These are phyloP conservation scores for Centroberyx gerrardi DNA, from an alignment of 2,797 vertebrate species.

Conservation along the genomic window DNA sequence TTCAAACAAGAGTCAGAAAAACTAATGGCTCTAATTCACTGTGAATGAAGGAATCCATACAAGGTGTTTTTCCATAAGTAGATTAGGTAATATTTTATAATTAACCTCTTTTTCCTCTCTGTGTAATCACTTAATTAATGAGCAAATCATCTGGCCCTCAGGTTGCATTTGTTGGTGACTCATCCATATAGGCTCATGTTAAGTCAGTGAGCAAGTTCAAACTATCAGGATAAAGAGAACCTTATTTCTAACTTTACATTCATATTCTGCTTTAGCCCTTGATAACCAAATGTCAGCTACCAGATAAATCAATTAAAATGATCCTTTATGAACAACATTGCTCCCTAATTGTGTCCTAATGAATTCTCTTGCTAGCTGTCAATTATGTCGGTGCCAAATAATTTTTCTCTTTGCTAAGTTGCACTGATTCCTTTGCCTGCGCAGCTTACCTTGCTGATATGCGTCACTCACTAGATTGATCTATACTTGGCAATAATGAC, in stretches of 20 bases:
- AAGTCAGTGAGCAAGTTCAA: constrained; percentile 44
- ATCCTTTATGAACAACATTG: constrained; percentile 59
- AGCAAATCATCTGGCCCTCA: constrained; percentile 62
- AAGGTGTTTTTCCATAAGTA: constrained; percentile 43
- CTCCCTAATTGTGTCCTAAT: constrained; percentile 52
- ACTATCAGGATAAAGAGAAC: constrained; percentile 35
- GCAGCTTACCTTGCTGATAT: constrained; percentile 35
- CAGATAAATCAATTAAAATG: constrained; percentile 64
- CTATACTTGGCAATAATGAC: constrained; percentile 60
- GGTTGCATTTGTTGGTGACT: constrained; percentile 67
- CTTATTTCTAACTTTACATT: constrained; percentile 51
- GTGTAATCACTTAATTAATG: constrained; percentile 76
- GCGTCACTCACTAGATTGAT: constrained; percentile 50
- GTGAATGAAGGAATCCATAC: constrained; percentile 41
- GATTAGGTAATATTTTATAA: constrained; percentile 66
- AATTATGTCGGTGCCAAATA: constrained; percentile 36
- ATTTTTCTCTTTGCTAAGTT: constrained; percentile 38
- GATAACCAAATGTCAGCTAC: constrained; percentile 54
- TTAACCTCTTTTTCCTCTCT: constrained; percentile 63
- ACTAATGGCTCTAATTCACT: not conserved
- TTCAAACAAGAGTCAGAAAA: constrained; percentile 18
- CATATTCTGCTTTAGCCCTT: constrained; percentile 47
- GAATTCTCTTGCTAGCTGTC: constrained; percentile 54
- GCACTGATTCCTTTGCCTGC: constrained; percentile 26
- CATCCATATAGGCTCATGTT: constrained; percentile 49